Conservation (phyloP, 2,113 vertebrate species). For the Myodes glareolus region DNA sequence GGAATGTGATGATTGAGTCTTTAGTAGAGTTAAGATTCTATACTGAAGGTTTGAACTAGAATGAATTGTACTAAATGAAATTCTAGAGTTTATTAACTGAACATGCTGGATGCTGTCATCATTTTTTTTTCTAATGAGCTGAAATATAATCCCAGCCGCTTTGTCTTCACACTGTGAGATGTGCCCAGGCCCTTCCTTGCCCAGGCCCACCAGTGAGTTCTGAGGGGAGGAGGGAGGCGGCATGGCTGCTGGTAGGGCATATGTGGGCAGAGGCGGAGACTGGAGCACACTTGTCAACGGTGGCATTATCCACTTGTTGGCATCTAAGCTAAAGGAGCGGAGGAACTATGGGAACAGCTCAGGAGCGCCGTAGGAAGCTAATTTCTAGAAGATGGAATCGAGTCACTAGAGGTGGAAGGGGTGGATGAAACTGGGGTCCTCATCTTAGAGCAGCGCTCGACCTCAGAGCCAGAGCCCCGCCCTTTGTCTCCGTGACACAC, state of each 20-base stretch:
- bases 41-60: neutral
- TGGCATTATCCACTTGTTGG: neutral
- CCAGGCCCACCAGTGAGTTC: neutral
- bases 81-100: conserved; percentile 16
- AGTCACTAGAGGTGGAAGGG: neutral
- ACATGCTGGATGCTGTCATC: neutral
- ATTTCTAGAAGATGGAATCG: conserved; percentile 29
- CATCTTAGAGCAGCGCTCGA: neutral
- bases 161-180: neutral
- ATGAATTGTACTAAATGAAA: neutral
- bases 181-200: neutral
- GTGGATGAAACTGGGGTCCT: neutral
- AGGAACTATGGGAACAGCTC: conserved; percentile 18
- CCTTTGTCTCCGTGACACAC: neutral
- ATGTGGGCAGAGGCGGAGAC: neutral
- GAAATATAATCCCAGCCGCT: neutral
- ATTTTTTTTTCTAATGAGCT: neutral
- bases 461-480: neutral
- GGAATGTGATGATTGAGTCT: neutral
- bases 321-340: conserved; percentile 43
- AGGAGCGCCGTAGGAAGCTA: conserved; percentile 26
- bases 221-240: neutral
- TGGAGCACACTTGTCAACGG: neutral
- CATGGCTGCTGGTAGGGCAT: neutral
- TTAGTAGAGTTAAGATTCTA: neutral